phyloP scores from a whole-genome alignment of 2,888 invertebrate genomes.

The Tortrix viridana region DNA sequence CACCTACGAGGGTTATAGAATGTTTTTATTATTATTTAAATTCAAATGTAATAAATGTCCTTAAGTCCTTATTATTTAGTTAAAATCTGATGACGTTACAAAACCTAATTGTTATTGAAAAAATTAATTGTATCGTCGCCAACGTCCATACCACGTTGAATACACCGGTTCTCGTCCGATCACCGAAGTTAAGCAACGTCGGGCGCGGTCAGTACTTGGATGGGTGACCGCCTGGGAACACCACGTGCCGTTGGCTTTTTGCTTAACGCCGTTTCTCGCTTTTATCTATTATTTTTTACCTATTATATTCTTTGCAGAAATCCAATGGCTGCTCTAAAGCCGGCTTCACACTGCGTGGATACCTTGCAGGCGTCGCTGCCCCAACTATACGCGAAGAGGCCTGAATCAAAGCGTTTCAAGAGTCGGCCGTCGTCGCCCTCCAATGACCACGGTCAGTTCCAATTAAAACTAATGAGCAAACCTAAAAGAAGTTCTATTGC shows the following conservation, averaged over 20 bases:
- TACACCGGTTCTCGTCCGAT: slow-evolving; percentile 66
- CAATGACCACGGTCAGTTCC: slow-evolving; percentile 59
- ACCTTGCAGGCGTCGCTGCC: slow-evolving; percentile 69
- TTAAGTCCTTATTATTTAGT: too few relatives aligned
- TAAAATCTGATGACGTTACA: too few relatives aligned
- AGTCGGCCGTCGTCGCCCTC: slow-evolving; percentile 51
- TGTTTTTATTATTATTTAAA: too few relatives aligned
- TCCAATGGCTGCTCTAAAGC: slow-evolving; percentile 67
- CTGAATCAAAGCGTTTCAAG: slow-evolving; percentile 48
- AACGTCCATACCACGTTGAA: slow-evolving; percentile 71
- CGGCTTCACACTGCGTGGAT: slow-evolving; percentile 76
- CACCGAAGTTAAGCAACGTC: slow-evolving; percentile 66
- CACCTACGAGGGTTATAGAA: too few relatives aligned
- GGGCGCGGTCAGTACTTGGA: slow-evolving; percentile 62
- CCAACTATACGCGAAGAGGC: slow-evolving; percentile 53
- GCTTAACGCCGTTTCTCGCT: slow-evolving; percentile 50
- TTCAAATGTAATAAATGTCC: too few relatives aligned
- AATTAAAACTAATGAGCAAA: slow-evolving; percentile 11
- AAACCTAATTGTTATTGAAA: too few relatives aligned
- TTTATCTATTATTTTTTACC: slow-evolving; percentile 36
- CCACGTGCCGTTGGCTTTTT: slow-evolving; percentile 61
- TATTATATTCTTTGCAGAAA: too few relatives aligned
- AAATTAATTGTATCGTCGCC: slow-evolving; percentile 45
- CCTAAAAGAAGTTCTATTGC: slow-evolving; percentile 16
- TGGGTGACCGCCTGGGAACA: slow-evolving; percentile 63